phyloP scores from a whole-genome alignment of 2,113 vertebrate species.

The Polypterus bichir region DNA sequence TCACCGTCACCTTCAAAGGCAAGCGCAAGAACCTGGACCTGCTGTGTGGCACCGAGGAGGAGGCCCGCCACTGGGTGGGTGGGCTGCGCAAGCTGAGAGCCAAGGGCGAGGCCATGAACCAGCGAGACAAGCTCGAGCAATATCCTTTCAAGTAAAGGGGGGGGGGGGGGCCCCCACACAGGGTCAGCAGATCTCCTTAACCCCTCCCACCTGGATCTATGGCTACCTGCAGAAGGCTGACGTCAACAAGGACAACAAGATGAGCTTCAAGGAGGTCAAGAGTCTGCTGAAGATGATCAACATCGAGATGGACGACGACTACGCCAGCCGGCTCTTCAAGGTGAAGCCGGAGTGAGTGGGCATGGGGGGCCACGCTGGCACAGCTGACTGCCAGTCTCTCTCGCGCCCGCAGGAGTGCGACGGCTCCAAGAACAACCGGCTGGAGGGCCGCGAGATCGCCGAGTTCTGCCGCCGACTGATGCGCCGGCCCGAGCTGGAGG shows the following conservation, averaged over 20 bases:
- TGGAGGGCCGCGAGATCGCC: slow-evolving; percentile 81
- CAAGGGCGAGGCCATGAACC: slow-evolving; percentile 70
- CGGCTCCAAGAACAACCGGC: slow-evolving; percentile 54
- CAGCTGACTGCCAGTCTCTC: not conserved
- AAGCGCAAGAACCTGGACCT: slow-evolving; percentile 72
- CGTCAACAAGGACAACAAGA: slow-evolving; percentile 81
- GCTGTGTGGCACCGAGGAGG: slow-evolving; percentile 56
- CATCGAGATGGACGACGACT: slow-evolving; percentile 77
- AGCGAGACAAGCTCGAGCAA: slow-evolving; percentile 84
- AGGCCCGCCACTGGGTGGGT: slow-evolving; percentile 73
- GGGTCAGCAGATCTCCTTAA: slow-evolving; percentile 30
- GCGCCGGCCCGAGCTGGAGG: slow-evolving; percentile 76
- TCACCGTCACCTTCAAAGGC: slow-evolving; percentile 76
- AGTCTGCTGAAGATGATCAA: slow-evolving; percentile 85
- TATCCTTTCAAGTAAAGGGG: slow-evolving; percentile 56
- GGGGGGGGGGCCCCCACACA: not conserved
- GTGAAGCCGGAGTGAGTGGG: slow-evolving; percentile 26
- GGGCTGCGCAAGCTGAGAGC: slow-evolving; percentile 70
- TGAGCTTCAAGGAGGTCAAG: slow-evolving; percentile 86
- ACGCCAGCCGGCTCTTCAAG: slow-evolving; percentile 78
- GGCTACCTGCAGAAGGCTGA: slow-evolving; percentile 75
- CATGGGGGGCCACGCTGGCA: too few relatives aligned
- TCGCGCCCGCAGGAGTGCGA: slow-evolving; percentile 65
- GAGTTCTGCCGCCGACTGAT: slow-evolving; percentile 79
- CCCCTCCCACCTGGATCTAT: slow-evolving; percentile 66